Base-by-base conservation (phyloP, 1,140 invertebrate genomes). In the Drosophila nikananu region DNA sequence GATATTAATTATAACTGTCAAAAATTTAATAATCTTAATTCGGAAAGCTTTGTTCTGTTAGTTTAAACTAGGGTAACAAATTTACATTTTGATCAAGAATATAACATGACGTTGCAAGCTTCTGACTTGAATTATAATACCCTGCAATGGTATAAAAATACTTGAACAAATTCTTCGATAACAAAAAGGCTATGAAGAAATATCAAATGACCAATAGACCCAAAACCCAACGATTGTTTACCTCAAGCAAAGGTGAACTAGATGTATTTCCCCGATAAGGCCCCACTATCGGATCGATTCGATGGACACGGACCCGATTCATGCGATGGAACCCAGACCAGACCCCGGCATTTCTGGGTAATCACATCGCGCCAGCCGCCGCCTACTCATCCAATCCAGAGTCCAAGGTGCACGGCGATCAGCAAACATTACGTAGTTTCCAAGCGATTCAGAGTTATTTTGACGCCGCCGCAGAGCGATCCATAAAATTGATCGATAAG, bases 361-460 rank as follows among this genome's bases (percentile, higher is more conserved):
- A 74, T 74, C 71, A 61, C 71, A 39, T 21, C 42, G 32, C 32
- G 52, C 37, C 39, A 13, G 59, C 49, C 49, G 58, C 57, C 73
- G 70, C 70, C 80, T 52, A 74, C 71, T 74, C 71, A 74, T 74
- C 37, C 68, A 51, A 61, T 25, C 23, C 68, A 21, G 65, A 21
- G 65, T 80, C 65, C 84, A 90, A 87, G 70, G 86, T 87, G 2
- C 81, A 71, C 5, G 19, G 9, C 39, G 52, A 41, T 48, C 48
- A 48, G 30, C 54, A 67, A 62, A 59, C 57, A 83, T 87, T 87
- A 87, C 84, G 84, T 87, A 87, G 84, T 87, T 87, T 87, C 86
- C 52, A 87, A 72, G 81, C 80, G 64, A 80, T 63, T 59, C 73
- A 63, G 66, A 84, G 79, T 82, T 86, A 86, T 86, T 81, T 86